Base-by-base conservation (phyloP, 2,888 invertebrate genomes). In the Augochlorella aurata region DNA sequence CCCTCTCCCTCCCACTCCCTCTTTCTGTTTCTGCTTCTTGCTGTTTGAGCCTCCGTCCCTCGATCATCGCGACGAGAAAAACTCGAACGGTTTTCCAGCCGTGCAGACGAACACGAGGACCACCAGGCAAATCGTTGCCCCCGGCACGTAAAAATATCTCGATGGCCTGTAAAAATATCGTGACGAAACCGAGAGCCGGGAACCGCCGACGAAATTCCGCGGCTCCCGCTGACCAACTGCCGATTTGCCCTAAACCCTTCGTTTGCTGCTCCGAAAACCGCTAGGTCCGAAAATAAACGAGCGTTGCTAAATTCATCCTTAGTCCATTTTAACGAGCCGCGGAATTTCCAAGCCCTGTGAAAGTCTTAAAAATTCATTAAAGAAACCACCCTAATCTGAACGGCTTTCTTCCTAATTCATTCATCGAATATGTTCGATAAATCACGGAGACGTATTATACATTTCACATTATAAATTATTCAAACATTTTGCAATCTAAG, bases 71-170 rank as follows among this genome's bases (percentile, higher is more conserved):
- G 66, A 18, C 16, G 29, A 50, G 21, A 58, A 73, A 73, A 74
- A 52, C 24, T 66, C 66, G 50, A 78, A 76, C 68, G 68, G 58
- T 80, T 80, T 74, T 67, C 66, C 81, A 47, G 61, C 21, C 58
- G 52, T 14, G 80, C 68, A 44, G n/a, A 18, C 69, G 63, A 73
- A 79, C 21, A 54, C 73, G 45, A 24, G 63, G 63, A 88, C 87
- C 83, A 88, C 87, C 83, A 87, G 86, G 79, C 89, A 86, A 92
- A 91, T 84, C 92, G 85, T 92, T 91, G 92, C 90, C 90, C 91
- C 87, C 90, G 90, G 87, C 84, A 90, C 88, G 90, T 92, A 92
- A 92, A 92, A 92, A 92, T 92, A 92, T 91, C 92, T 86, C 87
- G 79, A 83, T 87, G 86, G 83, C 77, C 83, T 82, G 87, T 84